A percentile compares a stretch with the other conserved stretches of the same genome.
These are phyloP conservation scores for Arenaria interpres DNA, from an alignment of 2,113 vertebrate genomes.

Conservation along the genomic window DNA sequence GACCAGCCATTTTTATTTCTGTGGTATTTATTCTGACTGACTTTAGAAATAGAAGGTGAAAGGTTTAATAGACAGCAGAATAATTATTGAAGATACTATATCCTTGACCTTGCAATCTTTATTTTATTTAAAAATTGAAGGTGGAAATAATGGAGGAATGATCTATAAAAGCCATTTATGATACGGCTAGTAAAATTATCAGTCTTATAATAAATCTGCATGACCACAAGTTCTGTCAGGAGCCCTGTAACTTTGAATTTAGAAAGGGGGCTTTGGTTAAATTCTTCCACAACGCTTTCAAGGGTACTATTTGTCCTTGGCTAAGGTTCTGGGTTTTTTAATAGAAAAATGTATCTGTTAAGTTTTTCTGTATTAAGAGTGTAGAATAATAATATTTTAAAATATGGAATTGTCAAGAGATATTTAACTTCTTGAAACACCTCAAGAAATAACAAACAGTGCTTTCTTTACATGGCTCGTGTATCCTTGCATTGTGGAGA, in stretches of 20 bases:
- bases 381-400: not conserved
- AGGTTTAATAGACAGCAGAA: not conserved
- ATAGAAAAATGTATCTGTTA: not conserved
- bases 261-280: not conserved
- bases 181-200: not conserved
- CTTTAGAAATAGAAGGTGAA: not conserved
- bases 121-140: not conserved
- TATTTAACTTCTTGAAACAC: not conserved
- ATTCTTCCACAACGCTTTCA: not conserved
- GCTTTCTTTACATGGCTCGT: not conserved
- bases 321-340: not conserved
- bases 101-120: not conserved
- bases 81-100: not conserved
- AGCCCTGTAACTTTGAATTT: not conserved
- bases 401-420: not conserved
- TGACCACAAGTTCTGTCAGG: not conserved
- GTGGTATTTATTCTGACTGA: not conserved
- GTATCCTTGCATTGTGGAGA: not conserved
- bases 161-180: not conserved
- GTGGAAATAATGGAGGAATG: not conserved
- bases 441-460: not conserved
- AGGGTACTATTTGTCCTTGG: not conserved
- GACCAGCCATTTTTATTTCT: not conserved
- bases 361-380: not conserved
- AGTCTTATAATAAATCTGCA: not conserved